Percentiles rank a stretch among this genome's conserved stretches.
phyloP scores from a whole-genome alignment of 2,113 vertebrate species.

The Phasianus colchicus region DNA sequence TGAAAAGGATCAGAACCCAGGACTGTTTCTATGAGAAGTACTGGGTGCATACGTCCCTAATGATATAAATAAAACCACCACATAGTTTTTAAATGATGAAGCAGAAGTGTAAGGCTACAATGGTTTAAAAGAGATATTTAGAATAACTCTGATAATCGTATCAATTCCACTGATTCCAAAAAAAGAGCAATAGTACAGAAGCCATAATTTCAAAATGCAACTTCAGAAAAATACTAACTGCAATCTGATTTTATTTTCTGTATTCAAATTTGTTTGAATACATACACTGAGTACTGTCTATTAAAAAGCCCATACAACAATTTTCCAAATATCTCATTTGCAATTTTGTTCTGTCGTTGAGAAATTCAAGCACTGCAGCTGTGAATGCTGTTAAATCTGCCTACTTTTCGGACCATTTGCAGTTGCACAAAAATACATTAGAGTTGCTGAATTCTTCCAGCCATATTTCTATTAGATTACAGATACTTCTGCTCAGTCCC shows the following conservation, averaged over 20 bases:
- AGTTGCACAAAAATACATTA: background rate
- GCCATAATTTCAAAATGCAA: background rate
- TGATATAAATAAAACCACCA: background rate
- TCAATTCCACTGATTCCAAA: background rate
- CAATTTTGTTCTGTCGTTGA: background rate
- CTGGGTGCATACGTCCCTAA: background rate
- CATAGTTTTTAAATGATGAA: background rate
- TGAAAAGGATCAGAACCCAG: background rate
- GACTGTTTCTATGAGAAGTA: background rate
- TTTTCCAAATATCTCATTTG: conserved; percentile 47
- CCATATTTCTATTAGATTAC: background rate
- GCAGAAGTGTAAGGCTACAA: background rate
- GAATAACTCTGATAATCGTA: background rate
- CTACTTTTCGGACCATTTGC: background rate
- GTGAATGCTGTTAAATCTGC: background rate
- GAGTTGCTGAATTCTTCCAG: background rate
- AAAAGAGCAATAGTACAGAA: background rate
- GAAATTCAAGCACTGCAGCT: conserved; percentile 10
- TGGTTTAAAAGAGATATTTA: background rate
- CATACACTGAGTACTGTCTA: background rate
- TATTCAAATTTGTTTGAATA: conserved; percentile 41
- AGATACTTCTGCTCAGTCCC: background rate
- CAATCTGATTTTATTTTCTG: conserved; percentile 52
- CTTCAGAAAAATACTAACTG: conserved; percentile 51
- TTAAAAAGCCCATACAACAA: conserved; percentile 21